Conservation (phyloP, 1,140 invertebrate genomes). For the Luehdorfia chinensis region DNA sequence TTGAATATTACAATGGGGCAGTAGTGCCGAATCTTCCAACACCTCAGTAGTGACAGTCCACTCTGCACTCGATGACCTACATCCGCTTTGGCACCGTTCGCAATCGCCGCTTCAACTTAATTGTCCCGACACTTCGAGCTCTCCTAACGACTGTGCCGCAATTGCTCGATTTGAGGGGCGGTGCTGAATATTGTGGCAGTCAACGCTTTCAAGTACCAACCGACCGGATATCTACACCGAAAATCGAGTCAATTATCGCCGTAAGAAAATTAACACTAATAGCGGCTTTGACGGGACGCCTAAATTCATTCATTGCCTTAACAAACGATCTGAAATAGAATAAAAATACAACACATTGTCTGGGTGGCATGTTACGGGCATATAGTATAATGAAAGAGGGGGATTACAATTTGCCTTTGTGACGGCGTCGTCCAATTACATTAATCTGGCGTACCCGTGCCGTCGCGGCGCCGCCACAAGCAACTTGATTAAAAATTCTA, state of each 20-base stretch:
- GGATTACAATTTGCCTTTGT: slow-evolving; percentile 76
- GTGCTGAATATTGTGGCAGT: slow-evolving; percentile 43
- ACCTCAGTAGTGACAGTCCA: slow-evolving; percentile 57
- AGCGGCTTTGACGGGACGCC: slow-evolving; percentile 16
- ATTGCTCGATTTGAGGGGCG: slow-evolving; percentile 67
- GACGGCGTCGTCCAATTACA: slow-evolving; percentile 73
- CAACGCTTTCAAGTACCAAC: slow-evolving; percentile 42
- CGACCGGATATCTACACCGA: slow-evolving; percentile 39
- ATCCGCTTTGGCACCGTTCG: slow-evolving; percentile 73
- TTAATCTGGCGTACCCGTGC: slow-evolving; percentile 68
- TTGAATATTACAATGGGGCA: too few relatives aligned
- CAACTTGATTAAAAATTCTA: slow-evolving; percentile 75
- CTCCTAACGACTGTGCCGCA: slow-evolving; percentile 71
- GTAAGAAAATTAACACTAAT: slow-evolving; percentile 41
- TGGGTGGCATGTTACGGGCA: slow-evolving; percentile 54
- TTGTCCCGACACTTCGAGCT: slow-evolving; percentile 70
- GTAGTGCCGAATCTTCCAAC: slow-evolving; percentile 36
- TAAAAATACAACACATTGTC: slow-evolving; percentile 56
- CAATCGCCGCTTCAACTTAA: slow-evolving; percentile 75
- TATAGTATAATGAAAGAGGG: slow-evolving; percentile 65
- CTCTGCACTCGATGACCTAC: slow-evolving; percentile 66
- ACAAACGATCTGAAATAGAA: slow-evolving; percentile 34
- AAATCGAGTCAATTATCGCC: slow-evolving; percentile 41
- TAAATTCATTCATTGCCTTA: slow-evolving; percentile 42
- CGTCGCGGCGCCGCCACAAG: slow-evolving; percentile 53